phyloP scores from a whole-genome alignment of 1,140 invertebrate genomes.

The Drosophila rhopaloa region DNA sequence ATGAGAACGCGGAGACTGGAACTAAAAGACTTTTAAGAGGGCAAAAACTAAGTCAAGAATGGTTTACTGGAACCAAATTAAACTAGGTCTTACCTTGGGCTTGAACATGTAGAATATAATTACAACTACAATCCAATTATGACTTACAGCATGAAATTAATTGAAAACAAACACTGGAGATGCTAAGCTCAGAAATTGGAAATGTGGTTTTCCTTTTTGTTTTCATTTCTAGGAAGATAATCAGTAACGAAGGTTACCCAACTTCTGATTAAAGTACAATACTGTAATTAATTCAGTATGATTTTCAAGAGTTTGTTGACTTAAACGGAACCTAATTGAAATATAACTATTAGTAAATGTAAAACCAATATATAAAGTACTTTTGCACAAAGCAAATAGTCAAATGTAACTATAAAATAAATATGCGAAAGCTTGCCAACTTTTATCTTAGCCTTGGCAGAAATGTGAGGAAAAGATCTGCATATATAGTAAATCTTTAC shows the following conservation, averaged over 20 bases:
- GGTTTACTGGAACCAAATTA: constrained; percentile 4
- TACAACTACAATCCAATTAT: constrained; percentile 10
- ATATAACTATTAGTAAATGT: too few species aligned
- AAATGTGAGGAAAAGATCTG: neutral
- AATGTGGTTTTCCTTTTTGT: neutral
- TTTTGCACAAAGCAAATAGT: too few species aligned
- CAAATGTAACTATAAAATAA: neutral
- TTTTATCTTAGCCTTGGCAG: neutral
- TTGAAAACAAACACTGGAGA: neutral
- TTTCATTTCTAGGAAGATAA: too few species aligned
- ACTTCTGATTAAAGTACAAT: neutral
- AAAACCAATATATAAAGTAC: too few species aligned
- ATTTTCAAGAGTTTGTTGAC: too few species aligned
- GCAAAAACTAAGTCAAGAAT: constrained; percentile 2
- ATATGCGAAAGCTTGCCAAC: neutral
- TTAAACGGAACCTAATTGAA: too few species aligned
- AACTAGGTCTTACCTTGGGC: constrained; percentile 18
- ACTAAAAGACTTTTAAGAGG: neutral
- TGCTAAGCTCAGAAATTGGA: neutral
- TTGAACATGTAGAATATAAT: constrained; percentile 5
- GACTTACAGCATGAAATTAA: neutral
- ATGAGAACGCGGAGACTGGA: constrained; percentile 29
- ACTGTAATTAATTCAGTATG: too few species aligned
- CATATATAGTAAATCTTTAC: neutral
- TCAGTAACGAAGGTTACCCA: neutral